These are phyloP conservation scores for Saxicola maurus DNA, from an alignment of 2,797 vertebrate genomes.

Conservation along the genomic window DNA sequence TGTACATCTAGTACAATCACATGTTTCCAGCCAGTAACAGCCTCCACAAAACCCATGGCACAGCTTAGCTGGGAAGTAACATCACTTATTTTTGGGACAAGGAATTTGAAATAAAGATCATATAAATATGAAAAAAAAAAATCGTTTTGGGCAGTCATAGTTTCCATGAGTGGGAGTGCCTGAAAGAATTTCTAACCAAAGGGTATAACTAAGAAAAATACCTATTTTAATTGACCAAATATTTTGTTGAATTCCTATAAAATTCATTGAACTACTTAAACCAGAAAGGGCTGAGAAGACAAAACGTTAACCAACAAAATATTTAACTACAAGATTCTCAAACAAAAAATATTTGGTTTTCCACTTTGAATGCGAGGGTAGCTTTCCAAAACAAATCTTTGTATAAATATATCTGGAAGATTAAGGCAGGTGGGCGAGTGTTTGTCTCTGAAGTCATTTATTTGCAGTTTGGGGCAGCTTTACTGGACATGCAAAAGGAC, in stretches of 20 bases:
- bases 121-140: background rate
- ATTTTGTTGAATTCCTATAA: background rate
- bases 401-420: slow-evolving; percentile 1
- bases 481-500: background rate
- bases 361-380: background rate
- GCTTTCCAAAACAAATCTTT: slow-evolving; percentile 30
- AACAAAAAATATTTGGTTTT: slow-evolving; percentile 7
- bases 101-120: background rate
- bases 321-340: background rate
- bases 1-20: background rate
- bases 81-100: background rate
- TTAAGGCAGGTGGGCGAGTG: background rate
- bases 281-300: background rate
- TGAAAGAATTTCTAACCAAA: background rate
- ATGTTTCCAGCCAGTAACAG: background rate
- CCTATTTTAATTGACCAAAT: background rate
- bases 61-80: background rate
- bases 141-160: background rate
- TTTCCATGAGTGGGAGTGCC: background rate
- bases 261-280: background rate
- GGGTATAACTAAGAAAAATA: background rate
- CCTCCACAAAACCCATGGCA: background rate
- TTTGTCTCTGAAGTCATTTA: background rate
- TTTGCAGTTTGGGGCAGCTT: slow-evolving; percentile 5
- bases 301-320: background rate